Base-by-base conservation (phyloP, 1,140 invertebrate genomes). In the Meloidogyne floridensis region DNA sequence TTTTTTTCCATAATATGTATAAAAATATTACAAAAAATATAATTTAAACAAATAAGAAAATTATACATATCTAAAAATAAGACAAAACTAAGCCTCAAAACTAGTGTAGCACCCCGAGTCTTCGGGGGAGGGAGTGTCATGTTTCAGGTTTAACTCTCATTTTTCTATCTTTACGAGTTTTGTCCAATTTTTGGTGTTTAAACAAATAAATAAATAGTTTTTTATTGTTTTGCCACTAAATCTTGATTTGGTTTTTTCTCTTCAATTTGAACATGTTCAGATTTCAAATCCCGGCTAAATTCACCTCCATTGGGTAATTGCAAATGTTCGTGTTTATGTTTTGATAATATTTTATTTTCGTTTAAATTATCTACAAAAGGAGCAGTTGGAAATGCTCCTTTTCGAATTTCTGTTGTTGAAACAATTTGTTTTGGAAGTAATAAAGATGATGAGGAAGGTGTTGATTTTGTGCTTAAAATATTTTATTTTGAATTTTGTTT, bases 221-320 rank as follows among this genome's bases (percentile, higher is more conserved):
- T 47, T 79, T 72, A 79, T 72, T 79, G 77, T 79, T 79, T 79
- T 43, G 65, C 77, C 3, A 79, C 65, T 47, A 79, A 47, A 71
- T 79, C 77, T 11, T 79, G 43, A 13, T 11, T 71, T 15, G 65
- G 18, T 15, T 71, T 79, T 53, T 79, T 79, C 59, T 42, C 20
- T 47, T 79, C 77, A 11, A 72, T 51, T 72, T 32, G 65, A 18
- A 79, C 32, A 51, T 79, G 77, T 18, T 53, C 18, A 51, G 59
- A 8, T 72, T 79, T 72, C 10, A 51, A 51, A 18, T 79, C 77
- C 43, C 43, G 71, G n/a, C 18, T 79, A 72, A 79, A 79, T 53
- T 79, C 77, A 2, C 77, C 77, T 69, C 72, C 72, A n/a, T 72
- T 18, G 15, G 56, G 47, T n/a, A 59, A 7, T 15, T 56, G 2